A percentile compares a stretch with the other conserved stretches of the same genome.
Evolutionary conservation across 2,888 invertebrate genomes (phyloP).

Genomic region (Lithophane semibrunnea): DNA sequence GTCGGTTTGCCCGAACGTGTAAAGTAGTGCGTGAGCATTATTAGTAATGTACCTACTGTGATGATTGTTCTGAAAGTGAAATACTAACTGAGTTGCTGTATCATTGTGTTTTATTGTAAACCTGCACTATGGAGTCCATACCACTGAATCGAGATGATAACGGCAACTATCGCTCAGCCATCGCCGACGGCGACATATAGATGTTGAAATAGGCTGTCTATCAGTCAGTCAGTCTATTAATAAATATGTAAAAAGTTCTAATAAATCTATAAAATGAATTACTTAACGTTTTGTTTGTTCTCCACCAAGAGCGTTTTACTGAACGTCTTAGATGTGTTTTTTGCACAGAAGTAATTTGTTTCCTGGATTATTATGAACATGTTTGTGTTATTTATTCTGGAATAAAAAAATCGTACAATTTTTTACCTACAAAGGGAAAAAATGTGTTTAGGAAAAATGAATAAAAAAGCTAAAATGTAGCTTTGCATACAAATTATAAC

Average conservation of each 20-base stretch:
- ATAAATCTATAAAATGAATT: background rate
- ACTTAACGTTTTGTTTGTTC: background rate
- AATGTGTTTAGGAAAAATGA: background rate
- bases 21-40: too few species aligned
- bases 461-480: constrained; percentile 1
- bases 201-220: too few species aligned
- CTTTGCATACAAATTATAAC: constrained; percentile 34
- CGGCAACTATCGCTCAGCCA: too few species aligned
- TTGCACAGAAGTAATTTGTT: background rate
- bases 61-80: too few species aligned
- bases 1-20: too few species aligned
- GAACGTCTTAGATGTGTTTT: background rate
- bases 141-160: too few species aligned
- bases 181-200: too few species aligned
- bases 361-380: background rate
- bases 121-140: too few species aligned
- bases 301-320: background rate
- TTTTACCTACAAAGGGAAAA: background rate
- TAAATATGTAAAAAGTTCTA: background rate
- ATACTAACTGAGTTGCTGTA: too few species aligned
- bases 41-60: too few species aligned
- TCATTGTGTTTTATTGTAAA: too few species aligned
- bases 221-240: too few species aligned
- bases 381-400: background rate
- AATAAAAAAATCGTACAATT: background rate